Base-by-base conservation (phyloP, 2,888 invertebrate species). In the Elegia similella region DNA sequence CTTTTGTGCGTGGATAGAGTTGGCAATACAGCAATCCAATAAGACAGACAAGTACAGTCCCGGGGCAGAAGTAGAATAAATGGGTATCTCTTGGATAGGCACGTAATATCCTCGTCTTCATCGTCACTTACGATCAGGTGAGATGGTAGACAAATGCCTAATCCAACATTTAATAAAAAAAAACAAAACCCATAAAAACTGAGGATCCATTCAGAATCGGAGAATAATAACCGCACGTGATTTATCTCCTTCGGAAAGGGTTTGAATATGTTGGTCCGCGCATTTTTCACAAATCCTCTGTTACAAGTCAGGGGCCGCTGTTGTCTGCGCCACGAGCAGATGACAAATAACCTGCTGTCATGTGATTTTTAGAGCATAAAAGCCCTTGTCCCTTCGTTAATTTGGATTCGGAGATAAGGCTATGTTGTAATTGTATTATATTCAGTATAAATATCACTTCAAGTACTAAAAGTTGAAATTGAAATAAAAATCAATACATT, bases 321-420 rank as follows among this genome's bases (percentile, higher is more conserved):
- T 42, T 53, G 53, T 54, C 47, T 48, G 48, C 42, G 56, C 50
- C 57, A 56, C 60, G 59, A 60, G 59, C 59, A 57, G 57, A 57
- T 63, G 61, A 63, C 63, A 63, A 63, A 63, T 61, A 59, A 61
- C 57, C 32, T 17, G 53, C 34, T 16, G 23, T 38, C 52, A 38
- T 52, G 42, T 55, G 58, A 59, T 57, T 57, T 60, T 43, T 42
- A 13, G 47, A 38, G n/a, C 56, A 56, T 56, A 42, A 48, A 47
- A 46, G 32, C 54, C 46, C 12, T 15, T 16, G 30, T 46, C 13
- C 44, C 34, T 44, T 34, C 44, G 16, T 32, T 17, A 34, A 50
- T 38, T 50, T 50, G 34, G 34, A 34, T 50, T 38, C 2, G 8
- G 32, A 15, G 32, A 32, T 48, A 32, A 32, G 50, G 13, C 34